These are phyloP conservation scores for Glyphotaelius pellucidus DNA, from an alignment of 2,888 invertebrate species.

Conservation along the genomic window DNA sequence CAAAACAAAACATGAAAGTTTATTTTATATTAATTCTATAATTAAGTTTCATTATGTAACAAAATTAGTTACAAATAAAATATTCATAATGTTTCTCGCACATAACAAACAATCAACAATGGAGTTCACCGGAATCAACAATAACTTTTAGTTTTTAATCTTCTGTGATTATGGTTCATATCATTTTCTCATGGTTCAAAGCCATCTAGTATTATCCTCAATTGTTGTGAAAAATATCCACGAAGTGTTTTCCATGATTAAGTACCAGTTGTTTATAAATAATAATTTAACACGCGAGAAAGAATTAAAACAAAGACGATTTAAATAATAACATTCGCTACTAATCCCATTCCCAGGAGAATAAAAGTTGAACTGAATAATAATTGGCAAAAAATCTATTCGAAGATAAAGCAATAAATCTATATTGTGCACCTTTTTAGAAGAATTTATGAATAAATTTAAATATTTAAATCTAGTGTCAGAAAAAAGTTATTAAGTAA, in stretches of 20 bases:
- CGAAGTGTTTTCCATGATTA: constrained; percentile 6
- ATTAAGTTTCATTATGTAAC: not conserved
- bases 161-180: not conserved
- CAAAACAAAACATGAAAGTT: not conserved
- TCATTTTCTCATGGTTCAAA: not conserved
- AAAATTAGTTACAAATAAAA: not conserved
- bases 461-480: not conserved
- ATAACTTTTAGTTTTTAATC: not conserved
- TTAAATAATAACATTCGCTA: not conserved
- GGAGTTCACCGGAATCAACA: not conserved
- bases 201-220: not conserved
- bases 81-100: not conserved
- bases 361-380: not conserved
- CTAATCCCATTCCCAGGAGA: not conserved
- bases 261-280: constrained; percentile 8
- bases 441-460: not conserved
- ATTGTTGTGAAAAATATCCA: not conserved
- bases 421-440: not conserved
- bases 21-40: not conserved
- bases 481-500: not conserved
- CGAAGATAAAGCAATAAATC: not conserved
- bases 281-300: not conserved
- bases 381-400: not conserved
- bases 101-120: not conserved
- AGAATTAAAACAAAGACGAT: constrained; percentile 4